phyloP scores from a whole-genome alignment of 2,888 invertebrate genomes.

The Leucophora obtusa region DNA sequence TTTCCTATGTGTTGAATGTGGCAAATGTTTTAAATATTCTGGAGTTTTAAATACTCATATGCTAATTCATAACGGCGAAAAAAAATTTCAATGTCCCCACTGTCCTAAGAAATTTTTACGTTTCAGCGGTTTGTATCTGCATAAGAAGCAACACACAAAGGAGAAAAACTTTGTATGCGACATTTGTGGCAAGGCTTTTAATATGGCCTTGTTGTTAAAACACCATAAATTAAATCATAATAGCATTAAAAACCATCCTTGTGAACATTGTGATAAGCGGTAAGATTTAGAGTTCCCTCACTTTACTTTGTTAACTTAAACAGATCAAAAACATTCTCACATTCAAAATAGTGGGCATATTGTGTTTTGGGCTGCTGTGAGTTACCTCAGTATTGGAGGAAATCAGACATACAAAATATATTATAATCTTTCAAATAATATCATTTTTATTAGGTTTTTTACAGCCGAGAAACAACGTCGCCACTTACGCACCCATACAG shows the following conservation, averaged over 20 bases:
- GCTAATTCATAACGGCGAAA: constrained; percentile 49
- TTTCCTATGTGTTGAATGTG: constrained; percentile 53
- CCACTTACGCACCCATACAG: constrained; percentile 57
- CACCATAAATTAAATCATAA: constrained; percentile 54
- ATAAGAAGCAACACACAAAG: constrained; percentile 50
- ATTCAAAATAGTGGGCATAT: neutral
- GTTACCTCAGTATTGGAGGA: too few species aligned
- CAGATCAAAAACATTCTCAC: too few species aligned
- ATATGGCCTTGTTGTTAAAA: constrained; percentile 47
- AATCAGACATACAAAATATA: too few species aligned
- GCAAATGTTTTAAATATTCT: constrained; percentile 44
- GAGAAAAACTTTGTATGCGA: constrained; percentile 52
- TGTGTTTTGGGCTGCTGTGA: neutral
- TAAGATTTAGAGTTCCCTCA: neutral
- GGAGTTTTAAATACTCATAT: constrained; percentile 48
- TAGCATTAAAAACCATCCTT: constrained; percentile 40
- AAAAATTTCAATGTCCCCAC: constrained; percentile 45
- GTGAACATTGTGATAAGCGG: constrained; percentile 56
- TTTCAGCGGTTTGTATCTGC: constrained; percentile 52
- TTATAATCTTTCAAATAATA: too few species aligned
- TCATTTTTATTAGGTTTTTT: constrained; percentile 35
- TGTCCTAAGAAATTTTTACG: constrained; percentile 56
- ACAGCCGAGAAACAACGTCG: constrained; percentile 45
- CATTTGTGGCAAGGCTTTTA: constrained; percentile 52
- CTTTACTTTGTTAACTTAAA: neutral